Evolutionary conservation across 1,140 invertebrate species (phyloP), one percentile per base, ranked within the genome.

Genomic region (Hirudo medicinalis): DNA sequence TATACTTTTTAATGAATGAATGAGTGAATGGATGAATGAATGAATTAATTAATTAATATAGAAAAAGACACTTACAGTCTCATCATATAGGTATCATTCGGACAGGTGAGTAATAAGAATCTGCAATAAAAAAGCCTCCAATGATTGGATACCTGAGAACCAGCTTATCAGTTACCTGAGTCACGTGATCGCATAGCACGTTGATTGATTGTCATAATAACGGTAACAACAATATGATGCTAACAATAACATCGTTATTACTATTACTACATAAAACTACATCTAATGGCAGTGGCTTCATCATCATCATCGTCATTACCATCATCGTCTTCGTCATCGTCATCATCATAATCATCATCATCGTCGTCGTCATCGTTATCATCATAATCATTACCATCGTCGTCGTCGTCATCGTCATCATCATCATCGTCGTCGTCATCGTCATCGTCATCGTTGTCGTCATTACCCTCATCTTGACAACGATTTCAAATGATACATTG

Each of bases 331-430:
- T 72, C 55, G 68, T 36, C 55, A 54, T 71, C 40, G 22, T 54
- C 40, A 54, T 19, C 40, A 60, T 69, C 40, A 71, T 17, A 55
- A 71, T 17, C 70, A 55, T 55, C 53, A 54, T 55, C 70, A 57
- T 67, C 40, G 9, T 29, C 54, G 17, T 71, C 54, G 20, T 32
- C 29, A 19, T 36, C 57, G 27, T 36, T 32, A 3, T 66, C 55
- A 13, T 63, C 60, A 20, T 63, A 3, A 63, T 63, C 60, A 63
- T 63, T 1, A 57, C 8, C 55, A n/a, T 8, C n/a, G 25, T 57
- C n/a, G 6, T 57, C n/a, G 8, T 57, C n/a, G 8, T 8, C n/a
- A 27, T 8, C 25, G 8, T 8, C 55, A 57, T 36, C 32, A 36
- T 36, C 32, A 36, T 6, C 32, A 36, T 6, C 32, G 8, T 22